A percentile compares a stretch with the other conserved stretches of the same genome.
These are phyloP conservation scores for Tychaedon coryphoeus DNA, from an alignment of 2,113 vertebrate genomes.

Conservation along the genomic window DNA sequence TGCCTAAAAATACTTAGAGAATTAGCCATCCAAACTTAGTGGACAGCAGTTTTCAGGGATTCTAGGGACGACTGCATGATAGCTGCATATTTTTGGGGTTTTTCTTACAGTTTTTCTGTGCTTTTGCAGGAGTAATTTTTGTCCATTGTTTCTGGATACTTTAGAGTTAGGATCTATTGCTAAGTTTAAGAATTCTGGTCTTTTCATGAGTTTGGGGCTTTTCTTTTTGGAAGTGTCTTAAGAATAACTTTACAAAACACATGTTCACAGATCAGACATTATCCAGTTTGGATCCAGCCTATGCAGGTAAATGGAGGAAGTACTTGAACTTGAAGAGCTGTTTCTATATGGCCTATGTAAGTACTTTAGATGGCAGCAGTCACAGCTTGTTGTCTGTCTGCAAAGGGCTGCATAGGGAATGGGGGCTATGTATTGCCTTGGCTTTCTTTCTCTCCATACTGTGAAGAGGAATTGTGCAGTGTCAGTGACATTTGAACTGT, in stretches of 20 bases:
- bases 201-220: not conserved
- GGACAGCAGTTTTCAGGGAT: not conserved
- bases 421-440: not conserved
- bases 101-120: not conserved
- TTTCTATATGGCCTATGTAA: constrained; percentile 98
- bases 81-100: not conserved
- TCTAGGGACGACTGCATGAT: not conserved
- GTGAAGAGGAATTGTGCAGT: not conserved
- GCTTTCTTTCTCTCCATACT: not conserved
- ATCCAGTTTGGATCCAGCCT: constrained; percentile 90
- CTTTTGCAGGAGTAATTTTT: not conserved
- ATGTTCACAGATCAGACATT: constrained; percentile 86
- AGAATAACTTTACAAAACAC: not conserved
- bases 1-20: not conserved
- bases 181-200: not conserved
- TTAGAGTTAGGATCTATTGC: not conserved
- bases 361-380: constrained; percentile 30
- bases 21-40: not conserved
- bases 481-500: not conserved
- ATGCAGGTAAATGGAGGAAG: constrained; percentile 94
- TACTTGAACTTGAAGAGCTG: constrained; percentile 93
- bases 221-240: not conserved
- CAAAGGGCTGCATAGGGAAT: not conserved
- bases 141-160: not conserved
- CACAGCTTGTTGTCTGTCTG: not conserved